Conservation (phyloP, 2,888 invertebrate genomes). For the Hyposoter dolosus region DNA sequence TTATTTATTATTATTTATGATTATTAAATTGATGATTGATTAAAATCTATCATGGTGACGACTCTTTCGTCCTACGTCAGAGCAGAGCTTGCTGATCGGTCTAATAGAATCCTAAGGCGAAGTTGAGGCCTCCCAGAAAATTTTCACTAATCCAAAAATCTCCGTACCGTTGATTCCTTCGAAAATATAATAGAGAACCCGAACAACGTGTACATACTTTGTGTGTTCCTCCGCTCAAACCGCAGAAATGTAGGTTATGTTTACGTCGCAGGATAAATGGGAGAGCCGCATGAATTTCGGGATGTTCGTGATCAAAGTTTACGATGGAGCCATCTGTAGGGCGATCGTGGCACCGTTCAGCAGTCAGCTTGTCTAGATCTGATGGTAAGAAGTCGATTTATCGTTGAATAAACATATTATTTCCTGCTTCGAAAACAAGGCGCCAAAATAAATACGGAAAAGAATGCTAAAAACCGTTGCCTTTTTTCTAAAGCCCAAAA, state of each 20-base stretch:
- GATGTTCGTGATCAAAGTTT: not conserved
- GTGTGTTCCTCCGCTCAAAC: not conserved
- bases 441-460: not conserved
- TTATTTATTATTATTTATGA: too few relatives aligned
- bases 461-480: not conserved
- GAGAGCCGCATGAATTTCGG: not conserved
- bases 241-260: slow-evolving; percentile 1
- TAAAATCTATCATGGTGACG: too few relatives aligned
- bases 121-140: not conserved
- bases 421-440: not conserved
- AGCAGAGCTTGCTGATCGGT: not conserved
- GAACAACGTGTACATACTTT: not conserved
- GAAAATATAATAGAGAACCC: not conserved
- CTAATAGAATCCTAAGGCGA: too few relatives aligned
- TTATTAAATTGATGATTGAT: too few relatives aligned
- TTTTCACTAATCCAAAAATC: not conserved
- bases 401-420: not conserved
- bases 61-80: not conserved
- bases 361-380: not conserved
- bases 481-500: too few relatives aligned
- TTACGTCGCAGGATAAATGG: not conserved
- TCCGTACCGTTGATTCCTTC: not conserved
- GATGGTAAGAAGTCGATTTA: not conserved
- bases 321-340: not conserved
- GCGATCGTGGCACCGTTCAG: not conserved